A percentile compares a stretch with the other conserved stretches of the same genome.
Conservation (phyloP, 2,797 vertebrate species). For the Falco novaeseelandiae region DNA sequence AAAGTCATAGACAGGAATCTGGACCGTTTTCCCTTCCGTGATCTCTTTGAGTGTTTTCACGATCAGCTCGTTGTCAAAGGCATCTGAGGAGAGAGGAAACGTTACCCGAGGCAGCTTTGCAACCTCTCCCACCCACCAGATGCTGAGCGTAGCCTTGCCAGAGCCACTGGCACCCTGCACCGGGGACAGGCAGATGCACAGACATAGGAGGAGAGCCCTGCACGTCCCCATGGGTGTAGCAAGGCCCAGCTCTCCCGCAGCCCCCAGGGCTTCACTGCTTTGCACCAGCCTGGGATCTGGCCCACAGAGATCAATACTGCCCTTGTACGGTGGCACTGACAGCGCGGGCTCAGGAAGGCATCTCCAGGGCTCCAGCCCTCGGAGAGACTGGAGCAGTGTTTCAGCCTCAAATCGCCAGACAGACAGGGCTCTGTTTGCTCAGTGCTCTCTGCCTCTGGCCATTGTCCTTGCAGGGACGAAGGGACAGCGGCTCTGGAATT, state of each 20-base stretch:
- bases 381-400: slow-evolving; percentile 31
- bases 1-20: slow-evolving; percentile 98
- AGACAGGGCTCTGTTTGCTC: slow-evolving; percentile 52
- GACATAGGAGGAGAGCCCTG: background rate
- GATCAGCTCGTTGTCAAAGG: slow-evolving; percentile 96
- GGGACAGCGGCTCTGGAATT: slow-evolving; percentile 26
- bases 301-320: background rate
- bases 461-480: background rate
- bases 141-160: background rate
- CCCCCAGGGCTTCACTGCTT: background rate
- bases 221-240: accelerated
- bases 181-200: background rate
- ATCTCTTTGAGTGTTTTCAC: slow-evolving; percentile 90
- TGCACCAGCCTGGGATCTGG: background rate
- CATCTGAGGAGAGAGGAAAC: slow-evolving; percentile 82
- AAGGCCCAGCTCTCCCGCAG: background rate
- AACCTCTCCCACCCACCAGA: slow-evolving; percentile 8
- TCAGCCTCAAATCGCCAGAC: background rate
- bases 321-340: background rate
- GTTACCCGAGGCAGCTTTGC: background rate
- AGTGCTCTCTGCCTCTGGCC: background rate
- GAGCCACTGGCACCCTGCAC: accelerated
- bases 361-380: background rate
- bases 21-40: slow-evolving; percentile 89
- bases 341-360: background rate